These are phyloP conservation scores for Desmophyllum pertusum DNA, from an alignment of 92 coral and sea anemone species.

Conservation along the genomic window DNA sequence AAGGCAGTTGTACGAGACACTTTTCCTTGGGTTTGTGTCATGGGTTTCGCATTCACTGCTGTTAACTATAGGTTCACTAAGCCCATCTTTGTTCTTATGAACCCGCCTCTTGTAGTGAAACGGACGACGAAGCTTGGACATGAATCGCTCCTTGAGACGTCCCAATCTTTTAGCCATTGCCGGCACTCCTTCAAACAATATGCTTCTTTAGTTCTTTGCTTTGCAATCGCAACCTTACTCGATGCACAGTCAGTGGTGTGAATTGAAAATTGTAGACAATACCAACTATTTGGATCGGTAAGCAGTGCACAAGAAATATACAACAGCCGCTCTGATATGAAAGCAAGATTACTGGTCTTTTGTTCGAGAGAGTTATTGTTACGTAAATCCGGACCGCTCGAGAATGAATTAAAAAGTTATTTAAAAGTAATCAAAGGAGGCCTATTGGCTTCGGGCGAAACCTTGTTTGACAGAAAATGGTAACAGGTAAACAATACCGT, in stretches of 20 bases:
- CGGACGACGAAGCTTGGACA: slow-evolving; percentile 26
- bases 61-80: slow-evolving; percentile 14
- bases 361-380: slow-evolving; percentile 6
- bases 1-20: neutral
- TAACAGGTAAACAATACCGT: neutral
- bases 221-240: neutral
- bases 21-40: neutral
- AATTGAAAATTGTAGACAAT: slow-evolving; percentile 8
- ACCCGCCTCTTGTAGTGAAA: slow-evolving; percentile 3
- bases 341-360: neutral
- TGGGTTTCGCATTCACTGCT: neutral
- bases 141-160: slow-evolving; percentile 17
- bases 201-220: neutral
- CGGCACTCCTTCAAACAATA: neutral
- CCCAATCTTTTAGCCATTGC: slow-evolving; percentile 2
- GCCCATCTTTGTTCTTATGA: slow-evolving; percentile 18
- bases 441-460: neutral
- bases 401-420: slow-evolving; percentile 6
- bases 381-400: slow-evolving; percentile 39
- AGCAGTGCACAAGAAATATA: neutral
- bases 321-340: neutral
- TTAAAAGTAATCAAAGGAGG: neutral
- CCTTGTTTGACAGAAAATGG: neutral
- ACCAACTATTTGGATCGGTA: neutral
- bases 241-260: neutral